Evolutionary conservation across 1,140 invertebrate genomes (phyloP), one percentile per base, ranked within the genome.

Genomic region (Hypsibius dujardini): DNA sequence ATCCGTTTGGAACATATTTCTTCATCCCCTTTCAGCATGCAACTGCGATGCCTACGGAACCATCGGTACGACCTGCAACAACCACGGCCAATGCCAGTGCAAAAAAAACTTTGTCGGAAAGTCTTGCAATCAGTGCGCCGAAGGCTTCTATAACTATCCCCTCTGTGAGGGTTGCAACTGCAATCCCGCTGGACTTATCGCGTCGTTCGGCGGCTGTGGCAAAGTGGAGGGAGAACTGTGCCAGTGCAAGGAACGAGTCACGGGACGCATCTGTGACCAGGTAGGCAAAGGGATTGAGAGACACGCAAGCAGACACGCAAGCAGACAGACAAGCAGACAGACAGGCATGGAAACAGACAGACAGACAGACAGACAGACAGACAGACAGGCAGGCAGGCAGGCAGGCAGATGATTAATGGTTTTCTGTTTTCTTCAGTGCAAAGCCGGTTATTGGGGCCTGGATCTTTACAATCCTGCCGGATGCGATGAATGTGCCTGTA

Each of bases 91-190:
- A 71, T 97, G 93, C 74, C 86, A 89, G 74, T 96, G 93, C 77
- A 85, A 86, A 69, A 79, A 84, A 0, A 94, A 94, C 76, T 95
- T 94, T 76, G 88, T 90, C 75, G 89, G 89, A 1, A 79, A 81
- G 1, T 86, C 84, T 59, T 97, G 93, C 77, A 86, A 91, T 47
- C 79, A 83, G 2, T 98, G 96, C 79, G 88, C 87, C 77, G 88
- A 93, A 76, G 89, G 90, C n/a, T 95, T 90, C 77, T 98, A 96
- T 81, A 98, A 97, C 79, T 98, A 90, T 79, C 95, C 95, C 1
- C 84, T 85, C 60, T 98, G 95, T 81, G 95, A 99, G 85, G 87
- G 87, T 80, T 99, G 96, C 78, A 96, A 97, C 77, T 99, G 95
- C 78, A 88, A 98, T 81, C 95, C 95, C 1, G 87, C 89, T 72